Evolutionary conservation across 2,888 invertebrate species (phyloP), one percentile per base, ranked within the genome.

Genomic region (Argyresthia goedartella): DNA sequence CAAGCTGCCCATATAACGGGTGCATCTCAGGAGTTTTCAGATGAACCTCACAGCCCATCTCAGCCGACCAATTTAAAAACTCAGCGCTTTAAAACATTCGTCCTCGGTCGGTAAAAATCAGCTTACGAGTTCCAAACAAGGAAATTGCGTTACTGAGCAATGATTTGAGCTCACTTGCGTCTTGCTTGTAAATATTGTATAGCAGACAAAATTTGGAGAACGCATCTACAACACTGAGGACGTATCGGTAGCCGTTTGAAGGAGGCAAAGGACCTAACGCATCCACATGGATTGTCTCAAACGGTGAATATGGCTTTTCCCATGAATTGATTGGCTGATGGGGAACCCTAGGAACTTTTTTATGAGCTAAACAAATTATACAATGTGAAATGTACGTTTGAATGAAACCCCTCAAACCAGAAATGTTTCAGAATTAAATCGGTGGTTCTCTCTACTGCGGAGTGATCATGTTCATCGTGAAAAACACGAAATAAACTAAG

Each of bases 161-260:
- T 0, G 49, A 47, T 49, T 59, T 60, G 4, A 64, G 33, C 42
- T 63, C 63, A 0, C 33, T 13, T 0, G 56, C 4, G 11, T 65
- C 63, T 56, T 65, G 64, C 11, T 54, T 33, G 8, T 41, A 46
- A 10, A 66, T 53, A 0, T 59, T 55, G 39, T 58, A 60, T 2
- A 62, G 42, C 0, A 64, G 50, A 16, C 59, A 61, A 36, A 53
- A 64, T 51, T 62, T 62, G 10, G 57, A 52, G 49, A 57, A 62
- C 0, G 62, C 53, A 14, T 63, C 63, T 14, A 62, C 50, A 0
- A 60, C n/a, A 8, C 61, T 43, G 59, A 36, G 9, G 8, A 36
- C 36, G 9, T 36, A 36, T 9, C 36, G 36, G 9, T 36, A 36
- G 36, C 36, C 36, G 36, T 36, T 36, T 7, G 36, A 36, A 8